Evolutionary conservation across 2,113 vertebrate genomes (phyloP).

Genomic region (Gadus macrocephalus): DNA sequence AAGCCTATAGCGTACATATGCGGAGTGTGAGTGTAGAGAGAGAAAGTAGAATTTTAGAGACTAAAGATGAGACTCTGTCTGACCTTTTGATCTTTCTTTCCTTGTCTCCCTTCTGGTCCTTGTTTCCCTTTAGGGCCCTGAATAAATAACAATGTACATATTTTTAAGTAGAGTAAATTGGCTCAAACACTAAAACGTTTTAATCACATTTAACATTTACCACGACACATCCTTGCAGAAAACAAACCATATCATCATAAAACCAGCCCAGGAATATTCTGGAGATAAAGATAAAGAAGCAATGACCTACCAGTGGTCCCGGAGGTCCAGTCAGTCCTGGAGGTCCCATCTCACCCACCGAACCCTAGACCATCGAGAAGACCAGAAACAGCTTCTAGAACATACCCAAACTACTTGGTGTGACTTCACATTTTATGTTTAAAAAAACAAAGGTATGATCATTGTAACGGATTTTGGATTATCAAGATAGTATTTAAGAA

Average conservation of each 20-base stretch:
- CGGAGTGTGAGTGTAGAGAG: not conserved
- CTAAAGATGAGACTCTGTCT: constrained; percentile 9
- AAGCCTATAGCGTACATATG: too few species aligned
- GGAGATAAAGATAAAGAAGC: not conserved
- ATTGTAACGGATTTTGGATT: too few species aligned
- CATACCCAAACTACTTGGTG: too few species aligned
- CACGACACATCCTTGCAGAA: too few species aligned
- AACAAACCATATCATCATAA: too few species aligned
- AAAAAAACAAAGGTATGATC: too few species aligned
- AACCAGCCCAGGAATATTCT: too few species aligned
- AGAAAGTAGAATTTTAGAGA: not conserved
- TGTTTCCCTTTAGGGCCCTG: constrained; percentile 68
- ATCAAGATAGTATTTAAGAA: too few species aligned
- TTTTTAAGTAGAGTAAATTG: not conserved
- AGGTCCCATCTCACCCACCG: constrained; percentile 59
- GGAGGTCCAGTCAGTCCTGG: constrained; percentile 56
- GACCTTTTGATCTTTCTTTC: constrained; percentile 78
- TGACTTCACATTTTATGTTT: too few species aligned
- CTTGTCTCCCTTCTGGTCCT: constrained; percentile 64
- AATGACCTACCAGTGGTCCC: constrained; percentile 62
- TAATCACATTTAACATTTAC: too few species aligned
- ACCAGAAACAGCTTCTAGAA: not conserved
- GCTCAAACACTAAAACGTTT: too few species aligned
- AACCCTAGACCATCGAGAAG: constrained; percentile 49
- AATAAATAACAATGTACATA: constrained; percentile 2